Evolutionary conservation across 2,888 invertebrate species (phyloP).

Genomic region (Drymonia ruficornis): DNA sequence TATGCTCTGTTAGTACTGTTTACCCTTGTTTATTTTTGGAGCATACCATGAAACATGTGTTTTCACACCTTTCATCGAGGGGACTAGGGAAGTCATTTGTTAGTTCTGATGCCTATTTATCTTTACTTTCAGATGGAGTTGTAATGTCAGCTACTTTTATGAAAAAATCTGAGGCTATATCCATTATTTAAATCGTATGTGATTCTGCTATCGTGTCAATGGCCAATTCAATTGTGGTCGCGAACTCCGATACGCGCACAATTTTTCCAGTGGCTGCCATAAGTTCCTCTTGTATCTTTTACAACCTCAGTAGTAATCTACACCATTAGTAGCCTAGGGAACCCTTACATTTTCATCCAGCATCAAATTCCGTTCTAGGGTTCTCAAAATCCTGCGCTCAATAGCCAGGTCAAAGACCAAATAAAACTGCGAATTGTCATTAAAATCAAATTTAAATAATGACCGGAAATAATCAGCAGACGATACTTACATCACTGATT

Average conservation of each 20-base stretch:
- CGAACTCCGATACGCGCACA: no score
- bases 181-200: no score
- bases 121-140: neutral
- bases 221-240: no score
- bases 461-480: constrained; percentile 22
- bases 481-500: constrained; percentile 17
- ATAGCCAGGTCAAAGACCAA: neutral
- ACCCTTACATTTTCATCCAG: no score
- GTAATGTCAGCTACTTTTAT: no score
- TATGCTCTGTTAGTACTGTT: constrained; percentile 19
- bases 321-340: no score
- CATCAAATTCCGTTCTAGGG: no score
- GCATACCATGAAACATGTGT: constrained; percentile 27
- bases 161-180: no score
- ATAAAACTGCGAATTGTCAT: neutral
- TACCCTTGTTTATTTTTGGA: constrained; percentile 35
- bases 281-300: no score
- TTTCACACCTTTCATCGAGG: constrained; percentile 24
- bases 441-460: constrained; percentile 12
- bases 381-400: neutral
- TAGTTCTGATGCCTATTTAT: constrained; percentile 1
- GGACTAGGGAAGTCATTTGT: constrained; percentile 7
- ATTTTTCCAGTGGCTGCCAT: no score
- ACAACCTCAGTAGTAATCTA: no score
- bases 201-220: no score